Base-by-base conservation (phyloP, 2,888 invertebrate genomes). In the Rapana venosa region DNA sequence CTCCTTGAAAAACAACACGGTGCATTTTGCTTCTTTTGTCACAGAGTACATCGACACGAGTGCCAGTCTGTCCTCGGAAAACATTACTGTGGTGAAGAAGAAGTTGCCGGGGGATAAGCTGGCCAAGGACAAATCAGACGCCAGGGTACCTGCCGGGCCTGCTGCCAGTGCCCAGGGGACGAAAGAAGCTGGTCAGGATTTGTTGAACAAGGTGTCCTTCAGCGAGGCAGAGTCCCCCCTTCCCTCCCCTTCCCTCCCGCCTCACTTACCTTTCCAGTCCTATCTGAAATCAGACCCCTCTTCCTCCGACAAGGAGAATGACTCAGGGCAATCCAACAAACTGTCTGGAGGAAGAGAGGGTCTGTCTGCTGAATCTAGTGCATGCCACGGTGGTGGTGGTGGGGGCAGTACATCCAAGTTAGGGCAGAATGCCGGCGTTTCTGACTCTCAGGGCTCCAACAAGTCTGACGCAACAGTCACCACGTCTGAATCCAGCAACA, bases 261-360 rank as follows among this genome's bases (percentile, higher is more conserved):
- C 58, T 30, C 93, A n/a, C 47, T 83, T 93, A 85, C 93, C 93
- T 11, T 94, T 94, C 91, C 91, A 91, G 86, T 77, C 81, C 15
- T 93, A 93, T 47, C 90, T 89, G 70, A 91, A 91, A 77, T 92
- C 91, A 61, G 94, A 94, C 17, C 70, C 92, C n/a, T 93, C 93
- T 56, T 93, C 93, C 13, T 94, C 94, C 15, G 94, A 94, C 88
- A 94, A 94, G 90, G 94, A 94, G 90, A 94, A 94, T 92, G 94
- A 94, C 77, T 87, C 74, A 22, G 74, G 61, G 58, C 87, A 89
- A 22, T 85, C 89, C 26, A 89, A 89, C 85, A 74, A 85, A 22
- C 61, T 89, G 22, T 81, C 81, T 61, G 83, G 26, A 13, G 26
- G 36, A 22, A 30, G 32, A 36, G 88, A 79, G 8, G n/a, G 20